Evolutionary conservation across 35 echinoderm and acorn worm genomes (phyloP).

Genomic region (Ophiothrix spiculata): DNA sequence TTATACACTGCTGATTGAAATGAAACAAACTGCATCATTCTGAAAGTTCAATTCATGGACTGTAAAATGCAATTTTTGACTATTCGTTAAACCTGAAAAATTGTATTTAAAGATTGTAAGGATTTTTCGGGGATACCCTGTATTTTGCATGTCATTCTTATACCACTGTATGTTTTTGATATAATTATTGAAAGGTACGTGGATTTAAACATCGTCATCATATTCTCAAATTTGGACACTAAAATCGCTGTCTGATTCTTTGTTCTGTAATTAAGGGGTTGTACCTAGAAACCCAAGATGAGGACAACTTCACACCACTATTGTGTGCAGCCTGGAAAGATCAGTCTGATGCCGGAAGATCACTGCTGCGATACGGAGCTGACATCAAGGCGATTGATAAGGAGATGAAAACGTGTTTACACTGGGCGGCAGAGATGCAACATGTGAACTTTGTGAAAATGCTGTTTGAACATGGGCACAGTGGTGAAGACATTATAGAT

Average conservation of each 20-base stretch:
- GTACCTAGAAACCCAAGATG: slow-evolving; percentile 32
- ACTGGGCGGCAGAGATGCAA: slow-evolving; percentile 71
- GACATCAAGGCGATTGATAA: slow-evolving; percentile 17
- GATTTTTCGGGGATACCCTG: no score
- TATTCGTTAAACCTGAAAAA: no score
- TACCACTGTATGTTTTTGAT: no score
- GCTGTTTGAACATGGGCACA: slow-evolving; percentile 17
- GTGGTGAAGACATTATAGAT: slow-evolving; percentile 5
- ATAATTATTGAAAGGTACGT: no score
- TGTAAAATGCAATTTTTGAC: no score
- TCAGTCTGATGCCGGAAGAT: slow-evolving; percentile 35
- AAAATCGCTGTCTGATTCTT: no score
- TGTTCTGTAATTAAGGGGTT: slow-evolving; percentile 29
- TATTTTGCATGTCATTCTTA: no score
- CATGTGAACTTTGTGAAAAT: slow-evolving; percentile 43
- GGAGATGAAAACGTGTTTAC: slow-evolving; percentile 47
- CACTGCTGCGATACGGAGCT: slow-evolving; percentile 43
- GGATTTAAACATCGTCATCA: background rate
- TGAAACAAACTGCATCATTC: no score
- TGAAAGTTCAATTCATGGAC: no score
- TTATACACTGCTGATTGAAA: no score
- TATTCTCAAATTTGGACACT: no score
- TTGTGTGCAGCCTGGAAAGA: slow-evolving; percentile 75
- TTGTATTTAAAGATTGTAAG: no score
- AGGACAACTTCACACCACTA: slow-evolving; percentile 60